A percentile compares a stretch with the other conserved stretches of the same genome.
phyloP scores from a whole-genome alignment of 2,888 invertebrate genomes.

The Caenorhabditis sp. region DNA sequence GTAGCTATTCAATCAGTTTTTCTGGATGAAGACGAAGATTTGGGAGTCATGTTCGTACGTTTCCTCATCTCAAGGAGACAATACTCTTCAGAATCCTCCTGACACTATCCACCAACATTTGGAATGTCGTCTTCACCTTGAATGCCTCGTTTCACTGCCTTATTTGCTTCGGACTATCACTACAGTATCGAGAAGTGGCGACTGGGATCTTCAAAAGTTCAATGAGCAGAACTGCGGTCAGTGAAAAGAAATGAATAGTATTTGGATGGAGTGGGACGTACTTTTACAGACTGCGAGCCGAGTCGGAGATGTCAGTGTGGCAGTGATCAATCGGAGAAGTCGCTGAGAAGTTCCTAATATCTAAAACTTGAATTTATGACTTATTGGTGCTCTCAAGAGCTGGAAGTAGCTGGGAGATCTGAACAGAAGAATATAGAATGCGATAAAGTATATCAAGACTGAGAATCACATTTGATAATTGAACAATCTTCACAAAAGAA shows the following conservation, averaged over 20 bases:
- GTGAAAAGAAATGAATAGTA: too few relatives aligned
- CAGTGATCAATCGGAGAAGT: too few relatives aligned
- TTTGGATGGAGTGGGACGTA: too few relatives aligned
- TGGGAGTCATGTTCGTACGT: neutral
- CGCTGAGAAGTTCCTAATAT: too few relatives aligned
- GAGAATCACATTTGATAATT: too few relatives aligned
- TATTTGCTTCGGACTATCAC: neutral
- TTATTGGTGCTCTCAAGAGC: neutral
- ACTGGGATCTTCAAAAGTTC: neutral
- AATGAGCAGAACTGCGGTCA: neutral
- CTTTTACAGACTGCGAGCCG: too few relatives aligned
- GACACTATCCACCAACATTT: neutral
- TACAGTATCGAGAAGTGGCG: neutral
- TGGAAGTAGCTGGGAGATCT: neutral
- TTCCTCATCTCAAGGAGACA: neutral
- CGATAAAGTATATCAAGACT: conserved; percentile 18
- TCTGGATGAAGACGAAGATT: neutral
- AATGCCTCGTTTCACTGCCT: neutral
- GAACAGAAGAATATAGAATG: neutral
- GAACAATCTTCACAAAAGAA: too few relatives aligned
- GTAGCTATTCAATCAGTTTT: neutral
- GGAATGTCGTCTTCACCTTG: neutral
- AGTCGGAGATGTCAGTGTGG: too few relatives aligned
- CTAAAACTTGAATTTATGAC: too few relatives aligned
- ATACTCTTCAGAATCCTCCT: neutral